Base-by-base conservation (phyloP, 2,888 invertebrate species). In the Dromius quadrimaculatus region DNA sequence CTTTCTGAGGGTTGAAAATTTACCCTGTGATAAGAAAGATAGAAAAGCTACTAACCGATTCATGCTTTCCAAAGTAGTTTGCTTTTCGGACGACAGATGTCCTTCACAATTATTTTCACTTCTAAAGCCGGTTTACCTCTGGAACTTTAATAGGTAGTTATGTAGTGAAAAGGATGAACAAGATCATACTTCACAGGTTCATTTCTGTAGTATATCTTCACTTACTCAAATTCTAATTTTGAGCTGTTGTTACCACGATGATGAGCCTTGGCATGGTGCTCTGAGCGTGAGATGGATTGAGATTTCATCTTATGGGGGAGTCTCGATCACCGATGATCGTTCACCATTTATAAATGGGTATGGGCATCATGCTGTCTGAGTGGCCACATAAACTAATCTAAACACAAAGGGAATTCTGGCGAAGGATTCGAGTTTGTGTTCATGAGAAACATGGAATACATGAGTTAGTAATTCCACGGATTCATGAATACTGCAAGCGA, bases 201-300 rank as follows among this genome's bases (percentile, higher is more conserved):
- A 87, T 87, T 88, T 87, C 87, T 88, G 87, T 86, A 88, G 87
- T 87, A 83, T 82, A 85, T 87, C 85, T 87, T 86, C 85, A 79
- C 81, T 82, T 80, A 80, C 84, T 85, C 84, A 84, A 81, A 83
- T 80, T 82, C 81, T 82, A 84, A 76, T 74, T 77, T 81, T 80
- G 85, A 85, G 84, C 82, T 75, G 76, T 79, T 77, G 79, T 80
- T 85, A 79, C 87, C 85, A 85, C 83, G 87, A 86, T 85, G 87
- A 88, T 74, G 87, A 87, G 86, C 43, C 59, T 76, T 78, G 85
- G 85, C 82, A 82, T 38, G 15, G 65, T 47, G 22, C 20, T 20
- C 50, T 50, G 65, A 65, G 50, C 65, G 50, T 65, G 50, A 65
- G 65, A 19, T 34, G 17, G 47, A 20, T 20, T 34, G 20, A 43